Percentiles rank a stretch among this genome's conserved stretches.
Conservation (phyloP, 92 coral and sea anemone species). For the Palythoa grandiflora region DNA sequence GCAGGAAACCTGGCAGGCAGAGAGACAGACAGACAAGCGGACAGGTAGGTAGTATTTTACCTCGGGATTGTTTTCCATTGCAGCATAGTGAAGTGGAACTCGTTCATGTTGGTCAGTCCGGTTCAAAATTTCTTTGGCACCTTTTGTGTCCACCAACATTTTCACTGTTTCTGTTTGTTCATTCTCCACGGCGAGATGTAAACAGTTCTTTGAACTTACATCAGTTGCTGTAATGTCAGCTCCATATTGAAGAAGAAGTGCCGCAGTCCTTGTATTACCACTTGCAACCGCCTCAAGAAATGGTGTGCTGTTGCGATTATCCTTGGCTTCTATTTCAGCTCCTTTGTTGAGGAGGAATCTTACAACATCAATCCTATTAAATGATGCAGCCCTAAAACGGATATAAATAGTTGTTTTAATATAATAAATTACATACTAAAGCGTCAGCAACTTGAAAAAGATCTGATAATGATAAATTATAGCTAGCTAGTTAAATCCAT, state of each 20-base stretch:
- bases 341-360: conserved; percentile 66
- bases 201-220: conserved; percentile 55
- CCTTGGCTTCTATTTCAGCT: conserved; percentile 64
- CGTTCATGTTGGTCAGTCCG: conserved; percentile 67
- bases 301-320: conserved; percentile 62
- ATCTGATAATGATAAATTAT: too few relatives aligned
- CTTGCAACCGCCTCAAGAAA: conserved; percentile 75
- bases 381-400: conserved; percentile 26
- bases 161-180: conserved; percentile 55
- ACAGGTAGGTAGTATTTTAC: conserved; percentile 22
- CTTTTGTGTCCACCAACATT: conserved; percentile 50
- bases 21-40: too few relatives aligned
- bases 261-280: conserved; percentile 46
- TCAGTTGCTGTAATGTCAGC: conserved; percentile 66
- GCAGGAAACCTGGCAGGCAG: too few relatives aligned
- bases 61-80: conserved; percentile 59
- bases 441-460: too few relatives aligned
- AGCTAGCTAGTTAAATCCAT: too few relatives aligned
- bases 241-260: conserved; percentile 51
- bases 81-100: conserved; percentile 78
- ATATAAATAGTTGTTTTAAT: background rate
- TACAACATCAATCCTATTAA: conserved; percentile 54
- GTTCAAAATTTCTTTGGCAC: conserved; percentile 41
- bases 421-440: too few relatives aligned
- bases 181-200: conserved; percentile 76